Evolutionary conservation across 1,140 invertebrate genomes (phyloP).

Genomic region (Cydia splendana): DNA sequence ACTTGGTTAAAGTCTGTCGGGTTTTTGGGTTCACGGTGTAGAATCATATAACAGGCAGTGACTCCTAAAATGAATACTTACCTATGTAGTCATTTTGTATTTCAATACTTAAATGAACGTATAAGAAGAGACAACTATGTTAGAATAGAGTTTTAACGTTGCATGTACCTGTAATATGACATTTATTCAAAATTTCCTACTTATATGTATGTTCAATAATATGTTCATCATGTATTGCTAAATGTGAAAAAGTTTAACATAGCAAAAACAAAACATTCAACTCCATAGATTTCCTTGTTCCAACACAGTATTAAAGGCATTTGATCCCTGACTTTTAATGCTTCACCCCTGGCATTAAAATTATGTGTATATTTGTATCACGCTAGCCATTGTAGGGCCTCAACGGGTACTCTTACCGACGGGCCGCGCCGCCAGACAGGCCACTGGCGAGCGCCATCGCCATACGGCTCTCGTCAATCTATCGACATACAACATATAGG

Average conservation of each 20-base stretch:
- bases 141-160: too few species aligned
- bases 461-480: background rate
- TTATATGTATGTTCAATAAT: too few species aligned
- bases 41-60: too few species aligned
- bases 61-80: too few species aligned
- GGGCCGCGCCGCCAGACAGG: conserved; percentile 39
- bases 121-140: too few species aligned
- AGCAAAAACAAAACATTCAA: conserved; percentile 29
- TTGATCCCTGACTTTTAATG: conserved; percentile 80
- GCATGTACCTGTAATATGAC: too few species aligned
- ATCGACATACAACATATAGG: background rate
- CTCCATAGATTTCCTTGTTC: conserved; percentile 54
- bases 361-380: conserved; percentile 80
- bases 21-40: too few species aligned
- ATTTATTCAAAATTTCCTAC: too few species aligned
- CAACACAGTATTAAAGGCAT: conserved; percentile 72
- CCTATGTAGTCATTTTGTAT: too few species aligned
- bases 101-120: too few species aligned
- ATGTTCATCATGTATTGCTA: too few species aligned
- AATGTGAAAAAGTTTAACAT: background rate
- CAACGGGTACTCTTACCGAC: conserved; percentile 51
- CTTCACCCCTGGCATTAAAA: conserved; percentile 79
- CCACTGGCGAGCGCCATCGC: background rate
- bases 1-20: too few species aligned
- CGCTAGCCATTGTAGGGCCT: conserved; percentile 77